Evolutionary conservation across 2,113 vertebrate species (phyloP), one percentile per base, ranked within the genome.

Genomic region (Syngnathoides biaculeatus): DNA sequence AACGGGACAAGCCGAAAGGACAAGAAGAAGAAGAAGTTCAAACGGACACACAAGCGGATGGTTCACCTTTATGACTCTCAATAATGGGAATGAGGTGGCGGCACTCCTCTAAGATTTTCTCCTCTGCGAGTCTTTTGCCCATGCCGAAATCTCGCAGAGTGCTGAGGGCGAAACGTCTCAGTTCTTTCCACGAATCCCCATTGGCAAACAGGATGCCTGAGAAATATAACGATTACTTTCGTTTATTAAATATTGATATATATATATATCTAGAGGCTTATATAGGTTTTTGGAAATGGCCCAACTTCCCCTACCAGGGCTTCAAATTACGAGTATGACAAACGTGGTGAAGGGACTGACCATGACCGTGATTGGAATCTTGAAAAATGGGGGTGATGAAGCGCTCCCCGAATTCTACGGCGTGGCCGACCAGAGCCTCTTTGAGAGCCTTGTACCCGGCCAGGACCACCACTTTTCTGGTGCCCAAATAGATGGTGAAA

Each of bases 351-450:
- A 69, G 58, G 4, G 24, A 27, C 30, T 56, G 91, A 93, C 94
- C 94, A 35, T 92, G 84, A 75, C 89, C 90, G 17, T 86, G 64
- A 11, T 42, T 81, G 0, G 78, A 57, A 27, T 92, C 84, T 45
- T 77, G 58, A 68, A 92, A 92, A 55, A 93, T 80, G 0, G 92
- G 93, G 26, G 68, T 24, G 55, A 91, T 84, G 30, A 88, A 80
- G 65, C 93, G 79, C 26, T 92, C 90, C 76, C 91, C 92, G 87
- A 95, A 95, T 19, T 92, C 92, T 0, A 91, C 92, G 64, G 91
- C 89, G 0, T 89, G 69, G 76, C 78, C 84, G 58, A 91, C 84
- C 63, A 95, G 85, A 40, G 93, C 94, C 39, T 94, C 86, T 75
- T 88, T 94, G 71, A 95, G 91, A 8, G 90, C 67, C 69, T 92